Evolutionary conservation across 2,797 vertebrate species (phyloP).

Genomic region (Ispidina picta): DNA sequence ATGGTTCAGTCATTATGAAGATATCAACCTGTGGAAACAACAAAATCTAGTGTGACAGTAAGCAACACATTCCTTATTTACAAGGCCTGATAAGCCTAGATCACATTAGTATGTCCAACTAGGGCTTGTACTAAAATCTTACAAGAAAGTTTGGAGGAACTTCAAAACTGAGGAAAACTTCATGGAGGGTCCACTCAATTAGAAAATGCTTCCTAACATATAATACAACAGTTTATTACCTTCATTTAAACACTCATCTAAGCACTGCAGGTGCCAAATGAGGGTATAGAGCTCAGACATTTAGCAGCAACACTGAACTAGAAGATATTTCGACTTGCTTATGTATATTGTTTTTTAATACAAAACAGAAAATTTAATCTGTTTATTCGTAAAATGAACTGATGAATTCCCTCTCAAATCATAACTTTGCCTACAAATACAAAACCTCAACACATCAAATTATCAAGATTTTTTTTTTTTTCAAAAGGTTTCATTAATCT

Average conservation of each 20-base stretch:
- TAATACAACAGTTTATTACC: not conserved
- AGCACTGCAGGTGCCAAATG: not conserved
- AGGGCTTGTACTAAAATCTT: not conserved
- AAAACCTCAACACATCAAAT: not conserved
- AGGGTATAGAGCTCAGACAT: not conserved
- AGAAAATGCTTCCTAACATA: not conserved
- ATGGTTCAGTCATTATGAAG: conserved; percentile 92
- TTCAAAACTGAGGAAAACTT: not conserved
- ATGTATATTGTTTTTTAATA: not conserved
- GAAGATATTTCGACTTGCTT: not conserved
- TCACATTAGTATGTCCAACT: not conserved
- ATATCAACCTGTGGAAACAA: conserved; percentile 87
- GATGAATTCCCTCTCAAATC: not conserved
- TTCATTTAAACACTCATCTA: not conserved
- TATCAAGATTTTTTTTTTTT: not conserved
- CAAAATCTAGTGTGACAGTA: not conserved
- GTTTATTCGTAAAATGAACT: not conserved
- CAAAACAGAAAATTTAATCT: not conserved
- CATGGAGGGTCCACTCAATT: not conserved
- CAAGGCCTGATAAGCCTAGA: not conserved
- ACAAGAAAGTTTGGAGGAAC: not conserved
- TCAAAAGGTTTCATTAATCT: not conserved
- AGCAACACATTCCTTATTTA: not conserved
- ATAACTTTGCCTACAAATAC: not conserved
- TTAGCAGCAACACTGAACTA: not conserved